Base-by-base conservation (phyloP, 1,140 invertebrate species). In the Drosophila funebris region DNA sequence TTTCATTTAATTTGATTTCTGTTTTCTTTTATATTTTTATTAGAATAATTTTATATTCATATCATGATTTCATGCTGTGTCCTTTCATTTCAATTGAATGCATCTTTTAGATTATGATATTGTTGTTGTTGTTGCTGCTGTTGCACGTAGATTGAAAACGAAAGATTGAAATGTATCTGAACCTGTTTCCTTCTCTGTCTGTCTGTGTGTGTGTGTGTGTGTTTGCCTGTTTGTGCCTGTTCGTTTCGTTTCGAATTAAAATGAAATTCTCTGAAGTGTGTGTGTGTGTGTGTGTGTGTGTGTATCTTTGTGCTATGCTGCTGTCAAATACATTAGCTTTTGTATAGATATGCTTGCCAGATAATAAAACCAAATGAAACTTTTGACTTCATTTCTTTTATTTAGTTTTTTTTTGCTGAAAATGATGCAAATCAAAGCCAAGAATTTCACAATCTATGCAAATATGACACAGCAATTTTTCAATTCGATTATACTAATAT, bases 61-160 rank as follows among this genome's bases (percentile, higher is more conserved):
- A 87, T 87, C 82, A 87, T 71, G 82, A 74, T 78, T 76, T 74
- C 43, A 39, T 57, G 48, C 64, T 60, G 82, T 68, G 82, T 85
- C 82, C 82, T 82, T 85, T 85, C 64, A 54, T 82, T 87, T 85
- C 78, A 87, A 85, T 85, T 87, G 82, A 85, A 85, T 85, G 82
- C 82, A 61, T 43, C 48, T 75, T 41, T 14, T 31, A 56, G 68
- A 71, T 67, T 66, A 61, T 53, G 33, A 52, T 53, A 31, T 71
- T 53, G 41, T 57, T 33, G 50, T 46, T 66, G 58, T 69, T 78
- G 74, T 68, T 76, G 58, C 57, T 73, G 63, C 33, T 63, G 79
- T 67, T 78, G 58, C 71, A 82, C 68, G 67, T 69, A 85, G 82
- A 87, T 85, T 85, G 76, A 85, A 80, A 64, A 58, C 69, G 81